phyloP scores from a whole-genome alignment of 1,140 invertebrate genomes.

The Heterodera carotae region DNA sequence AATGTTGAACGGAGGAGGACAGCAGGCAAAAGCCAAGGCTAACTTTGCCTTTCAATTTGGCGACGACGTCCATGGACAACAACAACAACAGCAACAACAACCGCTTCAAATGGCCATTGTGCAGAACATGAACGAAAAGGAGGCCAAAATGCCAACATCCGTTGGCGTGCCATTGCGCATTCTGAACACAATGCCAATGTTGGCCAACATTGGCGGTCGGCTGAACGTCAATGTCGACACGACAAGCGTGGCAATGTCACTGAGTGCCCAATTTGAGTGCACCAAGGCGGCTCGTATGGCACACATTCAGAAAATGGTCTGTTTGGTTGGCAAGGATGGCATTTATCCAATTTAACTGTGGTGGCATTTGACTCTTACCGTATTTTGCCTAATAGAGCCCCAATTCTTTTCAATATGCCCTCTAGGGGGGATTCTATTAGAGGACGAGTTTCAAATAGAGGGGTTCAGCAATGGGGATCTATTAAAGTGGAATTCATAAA shows the following conservation, averaged over 20 bases:
- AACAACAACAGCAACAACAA: slow-evolving; percentile 8
- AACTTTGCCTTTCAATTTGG: slow-evolving; percentile 10
- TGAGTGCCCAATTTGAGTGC: slow-evolving; percentile 34
- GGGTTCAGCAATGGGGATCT: no score
- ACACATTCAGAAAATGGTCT: slow-evolving; percentile 39
- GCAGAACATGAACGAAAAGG: slow-evolving; percentile 46
- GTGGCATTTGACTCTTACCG: no score
- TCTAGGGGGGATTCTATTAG: no score
- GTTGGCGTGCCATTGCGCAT: slow-evolving; percentile 52
- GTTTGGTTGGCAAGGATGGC: no score
- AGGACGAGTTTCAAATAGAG: no score
- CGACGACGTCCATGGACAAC: no score
- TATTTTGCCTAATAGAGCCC: no score
- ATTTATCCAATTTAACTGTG: no score
- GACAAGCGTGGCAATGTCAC: background rate
- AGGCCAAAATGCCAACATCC: slow-evolving; percentile 48
- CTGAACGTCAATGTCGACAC: slow-evolving; percentile 33
- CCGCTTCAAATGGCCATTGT: slow-evolving; percentile 19
- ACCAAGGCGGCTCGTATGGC: slow-evolving; percentile 15
- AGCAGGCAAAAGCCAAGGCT: background rate
- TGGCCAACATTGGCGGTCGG: slow-evolving; percentile 42
- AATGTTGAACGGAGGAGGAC: slow-evolving; percentile 8
- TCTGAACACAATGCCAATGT: slow-evolving; percentile 39
- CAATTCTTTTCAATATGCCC: no score
- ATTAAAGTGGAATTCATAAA: no score